Conservation (phyloP, 53 echinoderm and acorn worm species). For the Antedon mediterranea region DNA sequence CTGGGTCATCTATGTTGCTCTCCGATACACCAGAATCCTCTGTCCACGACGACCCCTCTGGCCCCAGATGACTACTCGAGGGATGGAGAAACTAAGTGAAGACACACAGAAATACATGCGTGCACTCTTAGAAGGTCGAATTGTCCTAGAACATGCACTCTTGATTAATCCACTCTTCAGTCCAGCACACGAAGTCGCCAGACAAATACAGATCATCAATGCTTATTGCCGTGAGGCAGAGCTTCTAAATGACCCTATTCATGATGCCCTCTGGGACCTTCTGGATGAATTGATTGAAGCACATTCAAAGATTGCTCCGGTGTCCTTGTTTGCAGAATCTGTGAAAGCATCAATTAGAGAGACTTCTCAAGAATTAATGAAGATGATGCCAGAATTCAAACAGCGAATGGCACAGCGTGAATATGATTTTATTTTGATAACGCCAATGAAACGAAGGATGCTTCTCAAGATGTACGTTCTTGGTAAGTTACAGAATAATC, state of each 20-base stretch:
- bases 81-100: conserved; percentile 49
- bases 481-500: conserved; percentile 35
- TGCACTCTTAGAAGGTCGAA: conserved; percentile 72
- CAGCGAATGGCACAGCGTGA: conserved; percentile 84
- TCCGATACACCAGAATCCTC: conserved; percentile 56
- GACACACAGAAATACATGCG: conserved; percentile 70
- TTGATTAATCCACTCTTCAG: conserved; percentile 77
- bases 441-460: conserved; percentile 71
- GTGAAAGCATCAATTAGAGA: conserved; percentile 77
- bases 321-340: conserved; percentile 75
- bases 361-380: conserved; percentile 77
- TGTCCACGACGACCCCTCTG: conserved; percentile 63
- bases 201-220: conserved; percentile 97
- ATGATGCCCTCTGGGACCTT: conserved; percentile 91
- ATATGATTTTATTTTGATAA: conserved; percentile 88
- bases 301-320: conserved; percentile 62
- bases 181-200: conserved; percentile 78
- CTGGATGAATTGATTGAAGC: conserved; percentile 97
- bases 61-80: conserved; percentile 65
- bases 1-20: conserved; percentile 60
- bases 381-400: conserved; percentile 86
- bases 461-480: conserved; percentile 87
- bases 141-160: conserved; percentile 75
- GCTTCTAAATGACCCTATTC: conserved; percentile 64
- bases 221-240: conserved; percentile 96